A percentile compares a stretch with the other conserved stretches of the same genome.
phyloP scores from a whole-genome alignment of 2,113 vertebrate species.

The Saccopteryx bilineata region DNA sequence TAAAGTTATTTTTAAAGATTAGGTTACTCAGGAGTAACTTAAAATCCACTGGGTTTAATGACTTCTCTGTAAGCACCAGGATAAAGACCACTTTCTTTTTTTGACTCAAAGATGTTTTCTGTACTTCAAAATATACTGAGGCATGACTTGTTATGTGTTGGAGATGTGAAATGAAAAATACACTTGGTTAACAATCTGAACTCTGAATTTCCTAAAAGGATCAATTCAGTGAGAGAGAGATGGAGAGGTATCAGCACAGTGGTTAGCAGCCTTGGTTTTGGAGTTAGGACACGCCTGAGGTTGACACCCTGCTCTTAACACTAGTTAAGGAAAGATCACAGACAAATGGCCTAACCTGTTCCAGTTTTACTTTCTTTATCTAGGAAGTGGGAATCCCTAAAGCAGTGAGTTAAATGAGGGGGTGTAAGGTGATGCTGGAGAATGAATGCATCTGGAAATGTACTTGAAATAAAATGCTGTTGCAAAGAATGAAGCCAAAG shows the following conservation, averaged over 20 bases:
- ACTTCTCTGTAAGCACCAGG: constrained; percentile 33
- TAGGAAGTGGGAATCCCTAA: neutral
- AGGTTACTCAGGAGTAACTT: constrained; percentile 43
- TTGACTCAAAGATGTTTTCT: constrained; percentile 63
- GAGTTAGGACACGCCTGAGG: neutral
- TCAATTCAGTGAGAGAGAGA: neutral
- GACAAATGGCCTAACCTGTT: neutral
- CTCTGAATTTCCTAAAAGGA: constrained; percentile 34
- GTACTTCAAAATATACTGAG: constrained; percentile 64
- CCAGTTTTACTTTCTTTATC: neutral
- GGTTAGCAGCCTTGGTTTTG: neutral
- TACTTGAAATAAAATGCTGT: neutral
- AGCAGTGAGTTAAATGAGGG: neutral
- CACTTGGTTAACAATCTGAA: neutral
- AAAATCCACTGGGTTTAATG: constrained; percentile 42
- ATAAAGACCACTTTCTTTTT: constrained; percentile 81
- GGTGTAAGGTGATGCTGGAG: neutral
- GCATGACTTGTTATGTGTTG: neutral
- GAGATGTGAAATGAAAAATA: constrained; percentile 37
- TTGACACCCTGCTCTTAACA: neutral
- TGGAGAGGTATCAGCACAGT: neutral
- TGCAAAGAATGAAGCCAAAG: neutral
- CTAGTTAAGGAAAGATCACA: neutral
- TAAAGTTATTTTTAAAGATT: constrained; percentile 71
- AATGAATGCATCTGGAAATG: neutral